Percentiles rank a stretch among this genome's conserved stretches.
phyloP scores from a whole-genome alignment of 2,113 vertebrate species.

The Rutilus rutilus region DNA sequence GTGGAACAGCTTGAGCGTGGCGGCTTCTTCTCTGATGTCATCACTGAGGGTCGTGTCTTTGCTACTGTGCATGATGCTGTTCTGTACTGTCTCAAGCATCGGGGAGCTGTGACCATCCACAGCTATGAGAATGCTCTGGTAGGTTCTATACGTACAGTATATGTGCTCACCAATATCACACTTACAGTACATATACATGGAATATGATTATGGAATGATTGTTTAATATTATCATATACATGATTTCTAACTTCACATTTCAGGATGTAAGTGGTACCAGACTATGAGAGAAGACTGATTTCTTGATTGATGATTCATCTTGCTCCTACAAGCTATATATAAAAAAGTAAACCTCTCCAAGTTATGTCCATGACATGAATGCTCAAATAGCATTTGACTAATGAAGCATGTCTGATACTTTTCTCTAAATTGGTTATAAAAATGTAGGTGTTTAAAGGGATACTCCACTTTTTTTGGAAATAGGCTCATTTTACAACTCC shows the following conservation, averaged over 20 bases:
- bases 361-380: not conserved
- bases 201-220: not conserved
- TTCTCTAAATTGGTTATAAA: not conserved
- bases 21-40: slow-evolving; percentile 82
- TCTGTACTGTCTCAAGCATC: slow-evolving; percentile 70
- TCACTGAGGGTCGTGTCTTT: slow-evolving; percentile 87
- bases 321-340: not conserved
- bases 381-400: not conserved
- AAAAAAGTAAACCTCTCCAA: not conserved
- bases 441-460: not conserved
- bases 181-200: not conserved
- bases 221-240: not conserved
- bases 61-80: slow-evolving; percentile 86
- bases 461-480: too few species aligned
- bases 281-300: slow-evolving; percentile 58
- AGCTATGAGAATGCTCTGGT: slow-evolving; percentile 63
- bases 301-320: not conserved
- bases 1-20: slow-evolving; percentile 84
- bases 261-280: slow-evolving; percentile 68
- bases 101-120: slow-evolving; percentile 52
- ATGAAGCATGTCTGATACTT: not conserved
- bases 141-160: slow-evolving; percentile 24
- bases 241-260: slow-evolving; percentile 55
- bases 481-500: too few species aligned
- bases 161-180: not conserved